Evolutionary conservation across 1,140 invertebrate genomes (phyloP).

Genomic region (Lanistes nyassanus): DNA sequence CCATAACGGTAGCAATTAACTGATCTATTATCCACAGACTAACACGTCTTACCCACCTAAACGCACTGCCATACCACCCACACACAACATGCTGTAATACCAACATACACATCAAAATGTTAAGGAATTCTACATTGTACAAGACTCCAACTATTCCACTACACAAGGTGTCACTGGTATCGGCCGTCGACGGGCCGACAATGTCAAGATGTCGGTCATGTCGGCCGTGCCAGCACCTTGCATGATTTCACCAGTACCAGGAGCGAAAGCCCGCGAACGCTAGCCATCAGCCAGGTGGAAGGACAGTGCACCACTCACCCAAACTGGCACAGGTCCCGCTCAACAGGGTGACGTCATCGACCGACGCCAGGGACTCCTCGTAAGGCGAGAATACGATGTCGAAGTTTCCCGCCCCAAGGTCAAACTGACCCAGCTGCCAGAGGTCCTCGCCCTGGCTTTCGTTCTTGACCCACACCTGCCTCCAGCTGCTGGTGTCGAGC

Average conservation of each 20-base stretch:
- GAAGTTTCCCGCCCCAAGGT: conserved; percentile 38
- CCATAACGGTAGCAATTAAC: too few species aligned
- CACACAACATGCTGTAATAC: too few species aligned
- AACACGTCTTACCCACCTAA: too few species aligned
- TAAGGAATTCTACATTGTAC: too few species aligned
- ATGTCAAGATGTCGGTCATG: too few species aligned
- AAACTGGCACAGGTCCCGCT: conserved; percentile 35
- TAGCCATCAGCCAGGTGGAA: background rate
- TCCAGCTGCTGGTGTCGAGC: background rate
- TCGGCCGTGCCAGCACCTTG: too few species aligned
- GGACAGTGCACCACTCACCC: conserved; percentile 31
- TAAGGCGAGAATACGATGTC: conserved; percentile 35
- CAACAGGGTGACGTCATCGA: conserved; percentile 47
- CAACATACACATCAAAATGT: too few species aligned
- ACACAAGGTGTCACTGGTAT: too few species aligned
- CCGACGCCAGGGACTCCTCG: conserved; percentile 28
- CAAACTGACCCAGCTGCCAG: conserved; percentile 47
- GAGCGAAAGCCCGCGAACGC: background rate
- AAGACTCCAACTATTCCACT: too few species aligned
- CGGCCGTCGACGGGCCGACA: too few species aligned
- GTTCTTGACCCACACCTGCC: background rate
- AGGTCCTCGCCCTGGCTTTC: conserved; percentile 24
- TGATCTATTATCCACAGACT: too few species aligned
- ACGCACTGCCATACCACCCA: too few species aligned
- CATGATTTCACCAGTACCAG: background rate